Evolutionary conservation across 1,140 invertebrate genomes (phyloP), one percentile per base, ranked within the genome.

Genomic region (Caenorhabditis brenneri): DNA sequence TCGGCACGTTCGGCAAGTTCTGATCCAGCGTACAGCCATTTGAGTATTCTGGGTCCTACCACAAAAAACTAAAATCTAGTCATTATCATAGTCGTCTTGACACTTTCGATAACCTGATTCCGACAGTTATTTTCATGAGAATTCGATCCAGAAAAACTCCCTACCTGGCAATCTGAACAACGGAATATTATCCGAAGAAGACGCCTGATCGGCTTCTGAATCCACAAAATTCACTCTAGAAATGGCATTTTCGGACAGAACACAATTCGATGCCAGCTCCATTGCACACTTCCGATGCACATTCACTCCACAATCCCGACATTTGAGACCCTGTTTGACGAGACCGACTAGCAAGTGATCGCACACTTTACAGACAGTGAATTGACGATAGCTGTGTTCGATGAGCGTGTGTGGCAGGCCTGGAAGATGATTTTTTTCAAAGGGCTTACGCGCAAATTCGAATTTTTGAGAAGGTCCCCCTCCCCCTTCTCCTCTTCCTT

Each of bases 311-410:
- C 89, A 90, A 82, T 90, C 90, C 15, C 90, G 65, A 55, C 90
- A 91, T 80, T 86, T 87, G 15, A 91, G 69, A 10, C 90, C 90
- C 74, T 91, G 90, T 84, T 88, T 90, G 42, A 91, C 65, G 15
- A 91, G 53, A 12, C 90, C 90, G 10, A 91, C 42, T 15, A 91
- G 85, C 42, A 91, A 48, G 60, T 91, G 89, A 78, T 91, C 87
- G 81, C 90, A 91, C 3, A 91, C 86, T 83, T 90, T 91, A 46
- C 90, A 91, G 15, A 91, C 88, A 6, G 90, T 91, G 12, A 91
- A 90, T 10, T 84, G 89, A 53, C 85, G 89, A 83, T 91, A 91
- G 58, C 80, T 91, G 83, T 91, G 90, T 10, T 91, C 84, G 16
- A 86, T 60, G 29, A 90, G 81, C 0, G 89, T 90, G 85, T 90